These are phyloP conservation scores for Anguilla pacifica DNA, from an alignment of 2,797 vertebrate species.

Conservation along the genomic window DNA sequence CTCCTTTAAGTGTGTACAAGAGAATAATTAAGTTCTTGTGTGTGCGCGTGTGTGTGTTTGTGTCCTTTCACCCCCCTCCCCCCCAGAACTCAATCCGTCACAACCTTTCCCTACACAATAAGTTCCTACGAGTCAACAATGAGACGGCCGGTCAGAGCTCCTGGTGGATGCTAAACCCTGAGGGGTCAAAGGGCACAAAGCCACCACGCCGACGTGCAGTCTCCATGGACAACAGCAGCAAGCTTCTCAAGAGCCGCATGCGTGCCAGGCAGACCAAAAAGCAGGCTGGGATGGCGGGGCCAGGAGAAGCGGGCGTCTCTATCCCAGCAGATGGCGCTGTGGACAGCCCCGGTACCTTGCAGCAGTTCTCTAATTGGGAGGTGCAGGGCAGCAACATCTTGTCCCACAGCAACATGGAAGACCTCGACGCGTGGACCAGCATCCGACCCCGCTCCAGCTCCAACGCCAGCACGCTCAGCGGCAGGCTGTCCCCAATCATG, in stretches of 20 bases:
- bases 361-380: constrained; percentile 89
- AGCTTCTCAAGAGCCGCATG: constrained; percentile 89
- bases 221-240: constrained; percentile 98
- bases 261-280: constrained; percentile 92
- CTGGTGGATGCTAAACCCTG: constrained; percentile 99
- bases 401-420: constrained; percentile 85
- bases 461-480: constrained; percentile 91
- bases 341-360: constrained; percentile 77
- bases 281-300: constrained; percentile 71
- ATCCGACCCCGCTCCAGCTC: constrained; percentile 93
- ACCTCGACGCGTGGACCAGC: constrained; percentile 88
- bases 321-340: constrained; percentile 69
- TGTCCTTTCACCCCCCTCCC: not conserved
- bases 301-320: constrained; percentile 52
- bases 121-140: constrained; percentile 97
- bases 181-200: constrained; percentile 94
- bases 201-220: constrained; percentile 89
- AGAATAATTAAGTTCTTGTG: not conserved
- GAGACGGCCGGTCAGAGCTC: constrained; percentile 98
- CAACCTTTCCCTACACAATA: constrained; percentile 97
- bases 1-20: not conserved
- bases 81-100: constrained; percentile 96
- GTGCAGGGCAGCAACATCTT: constrained; percentile 85
- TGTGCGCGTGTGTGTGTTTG: not conserved
- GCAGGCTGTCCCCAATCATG: constrained; percentile 86